phyloP scores from a whole-genome alignment of 2,797 vertebrate species.

The Babyrousa celebensis region DNA sequence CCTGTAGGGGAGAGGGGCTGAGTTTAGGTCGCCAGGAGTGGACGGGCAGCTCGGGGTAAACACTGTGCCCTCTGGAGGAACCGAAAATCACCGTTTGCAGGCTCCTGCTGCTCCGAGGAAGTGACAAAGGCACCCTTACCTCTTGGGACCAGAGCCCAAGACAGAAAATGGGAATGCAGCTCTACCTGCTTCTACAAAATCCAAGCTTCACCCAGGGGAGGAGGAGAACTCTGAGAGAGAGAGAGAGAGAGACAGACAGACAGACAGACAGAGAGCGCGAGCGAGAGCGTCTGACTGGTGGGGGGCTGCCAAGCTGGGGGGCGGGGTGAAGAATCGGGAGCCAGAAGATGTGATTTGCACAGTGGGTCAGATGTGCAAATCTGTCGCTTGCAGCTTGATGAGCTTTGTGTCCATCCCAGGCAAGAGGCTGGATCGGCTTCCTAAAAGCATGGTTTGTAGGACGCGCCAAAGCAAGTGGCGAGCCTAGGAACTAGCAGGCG shows the following conservation, averaged over 20 bases:
- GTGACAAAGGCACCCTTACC: not conserved
- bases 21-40: not conserved
- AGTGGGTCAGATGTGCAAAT: not conserved
- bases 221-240: not conserved
- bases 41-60: not conserved
- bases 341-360: not conserved
- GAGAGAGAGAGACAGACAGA: too few species aligned
- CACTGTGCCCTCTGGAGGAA: not conserved
- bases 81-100: not conserved
- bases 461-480: not conserved
- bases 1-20: not conserved
- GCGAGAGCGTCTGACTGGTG: fast-evolving
- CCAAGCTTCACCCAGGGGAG: not conserved
- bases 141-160: not conserved
- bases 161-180: not conserved
- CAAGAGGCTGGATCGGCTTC: not conserved
- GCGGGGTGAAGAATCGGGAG: not conserved
- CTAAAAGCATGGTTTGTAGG: not conserved
- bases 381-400: not conserved
- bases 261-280: too few species aligned
- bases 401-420: not conserved
- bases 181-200: not conserved
- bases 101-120: not conserved
- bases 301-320: too few species aligned
- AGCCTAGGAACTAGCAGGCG: not conserved